Base-by-base conservation (phyloP, 2,797 vertebrate genomes). In the Etheostoma perlongum region DNA sequence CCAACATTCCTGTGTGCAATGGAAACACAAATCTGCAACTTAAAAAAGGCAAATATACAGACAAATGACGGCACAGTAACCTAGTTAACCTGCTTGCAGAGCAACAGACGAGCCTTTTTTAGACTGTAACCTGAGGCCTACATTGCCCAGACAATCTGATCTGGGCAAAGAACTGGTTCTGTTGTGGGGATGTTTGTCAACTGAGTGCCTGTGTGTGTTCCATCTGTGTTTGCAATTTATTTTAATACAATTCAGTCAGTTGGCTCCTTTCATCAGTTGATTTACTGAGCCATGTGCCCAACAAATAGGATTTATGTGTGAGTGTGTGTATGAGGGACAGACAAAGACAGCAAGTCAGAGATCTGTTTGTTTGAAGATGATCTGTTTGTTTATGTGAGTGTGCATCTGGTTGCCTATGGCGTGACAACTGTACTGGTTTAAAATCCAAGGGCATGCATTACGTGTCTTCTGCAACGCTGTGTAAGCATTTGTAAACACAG, bases 141-240 rank as follows among this genome's bases (percentile, higher is more conserved):
- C 47, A 64, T 49, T 4, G 67, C 67, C 54, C 61, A 53, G 74
- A 80, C 51, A 53, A 71, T 59, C 51, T 6, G 2, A 59, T 58
- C 11, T 18, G 42, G 49, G 60, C 36, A 61, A 51, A 76, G 54
- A 8, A 3, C 42, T 9, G 30, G 52, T 72, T 51, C 70, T 68
- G 72, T 30, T 77, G n/a, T 66, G 63, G 44, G 60, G 62, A 76
- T 75, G 79, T 84, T 84, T 87, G 84, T 83, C 77, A 67, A 66
- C 51, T 48, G 65, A 58, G 75, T 58, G 67, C 23, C 4, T 71
- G 65, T 47, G 42, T 67, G 53, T 4, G 33, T 46, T 66, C 76
- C 78, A 75, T 85, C 73, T 88, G 82, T 84, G 83, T 87, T 89
- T 87, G 67, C 79, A 79, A 46, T 89, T 88, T 64, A 79, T 80